Base-by-base conservation (phyloP, 2,113 vertebrate species). In the Stigmatopora nigra region DNA sequence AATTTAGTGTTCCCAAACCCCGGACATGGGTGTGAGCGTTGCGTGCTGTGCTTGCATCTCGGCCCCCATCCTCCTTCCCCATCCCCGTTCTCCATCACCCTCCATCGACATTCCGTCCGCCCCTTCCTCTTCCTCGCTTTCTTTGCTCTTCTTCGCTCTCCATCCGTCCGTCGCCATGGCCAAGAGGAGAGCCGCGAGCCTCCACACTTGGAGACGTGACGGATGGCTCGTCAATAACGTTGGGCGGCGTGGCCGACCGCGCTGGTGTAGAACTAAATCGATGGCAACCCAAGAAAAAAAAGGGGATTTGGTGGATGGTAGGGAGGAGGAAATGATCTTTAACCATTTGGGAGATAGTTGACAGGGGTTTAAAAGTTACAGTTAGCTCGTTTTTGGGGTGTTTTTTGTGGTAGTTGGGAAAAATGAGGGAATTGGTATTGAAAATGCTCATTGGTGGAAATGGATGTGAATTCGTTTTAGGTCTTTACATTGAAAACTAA, bases 141-240 rank as follows among this genome's bases (percentile, higher is more conserved):
- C 51, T 53, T 53, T 15, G 13, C 5, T 92, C 90, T 87, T 92
- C 92, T 91, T 90, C 86, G 93, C 90, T 91, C 25, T 31, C 31
- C 22, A 31, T 31, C 25, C 25, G 25, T 31, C 25, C 25, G 17
- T 82, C 80, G 80, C 87, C 91, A 31, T 94, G 78, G 84, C 82
- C 4, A 88, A 92, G 90, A 92, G 92, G 90, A 92, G 90, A 92
- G 92, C 91, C 93, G 92, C 91, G 91, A 92, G 92, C 90, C 91
- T 91, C 91, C 92, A 94, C 92, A 91, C 88, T 91, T 93, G 92
- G 93, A 88, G 84, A 78, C 79, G 92, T 93, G 92, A 94, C 91
- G 92, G 94, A 99, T 96, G 92, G 92, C 92, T 98, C 86, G 84
- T 98, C 95, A 93, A 99, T 99, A 98, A 92, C 94, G 95, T 96